Base-by-base conservation (phyloP, 1,140 invertebrate genomes). In the Drosophila funebris region DNA sequence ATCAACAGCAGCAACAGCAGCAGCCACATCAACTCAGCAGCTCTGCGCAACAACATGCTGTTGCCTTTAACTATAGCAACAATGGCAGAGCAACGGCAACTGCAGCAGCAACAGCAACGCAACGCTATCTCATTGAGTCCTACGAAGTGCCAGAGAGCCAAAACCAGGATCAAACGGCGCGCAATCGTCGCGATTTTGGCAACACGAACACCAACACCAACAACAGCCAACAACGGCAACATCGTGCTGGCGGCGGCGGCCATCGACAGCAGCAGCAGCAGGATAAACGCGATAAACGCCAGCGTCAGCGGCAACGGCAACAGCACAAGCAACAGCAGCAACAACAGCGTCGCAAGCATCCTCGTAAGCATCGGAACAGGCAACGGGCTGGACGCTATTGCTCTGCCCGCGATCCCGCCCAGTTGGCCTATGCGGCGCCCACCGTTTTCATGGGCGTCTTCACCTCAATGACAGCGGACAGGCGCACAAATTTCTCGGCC, bases 401-500 rank as follows among this genome's bases (percentile, higher is more conserved):
- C 81, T 93, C 94, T 3, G 93, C 93, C 58, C 90, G 93, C 67
- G 94, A 94, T 88, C 92, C 94, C 13, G 92, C 93, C 20, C 94
- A 94, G 67, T 90, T 94, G 37, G 94, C 94, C 4, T 94, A 91
- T 78, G 90, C 93, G 27, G 94, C 94, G 62, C 94, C 93, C 52
- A 94, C 94, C 7, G 94, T 95, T 11, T 95, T 95, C 90, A 93
- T 94, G 90, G 94, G 94, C 22, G 94, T 94, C 79, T 94, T 93
- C 14, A 93, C 94, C 13, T 95, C 94, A 29, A 93, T 94, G 92
- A 94, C 94, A 50, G 92, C 93, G 22, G 90, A 92, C 58, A 92
- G 93, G 16, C 93, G 93, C 27, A 90, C 93, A 27, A 94, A 93
- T 77, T 95, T 95, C 91, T 93, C 94, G 43, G 94, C 94, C 62